phyloP scores from a whole-genome alignment of 2,888 invertebrate species.

The Diachrysia chrysitis region DNA sequence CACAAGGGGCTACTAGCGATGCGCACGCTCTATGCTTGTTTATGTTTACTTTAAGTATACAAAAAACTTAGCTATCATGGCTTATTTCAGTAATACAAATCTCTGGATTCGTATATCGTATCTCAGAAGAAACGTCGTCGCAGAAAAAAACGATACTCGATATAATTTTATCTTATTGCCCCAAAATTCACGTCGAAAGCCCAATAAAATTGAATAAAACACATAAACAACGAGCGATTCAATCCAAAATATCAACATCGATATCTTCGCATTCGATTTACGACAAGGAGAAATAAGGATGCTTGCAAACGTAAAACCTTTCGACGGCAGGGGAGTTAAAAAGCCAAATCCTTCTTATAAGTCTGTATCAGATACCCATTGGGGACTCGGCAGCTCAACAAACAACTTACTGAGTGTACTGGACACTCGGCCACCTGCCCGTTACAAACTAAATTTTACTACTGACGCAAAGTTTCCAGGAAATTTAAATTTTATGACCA shows the following conservation, averaged over 20 bases:
- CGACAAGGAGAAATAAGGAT: slow-evolving; percentile 30
- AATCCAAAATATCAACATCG: slow-evolving; percentile 40
- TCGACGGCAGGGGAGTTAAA: slow-evolving; percentile 48
- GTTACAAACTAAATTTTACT: slow-evolving; percentile 38
- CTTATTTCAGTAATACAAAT: too few relatives aligned
- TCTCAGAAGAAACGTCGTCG: not conserved
- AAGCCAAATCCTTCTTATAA: slow-evolving; percentile 52
- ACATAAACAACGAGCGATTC: slow-evolving; percentile 30
- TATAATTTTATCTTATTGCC: slow-evolving; percentile 17
- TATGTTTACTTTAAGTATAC: too few relatives aligned
- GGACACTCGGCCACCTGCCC: slow-evolving; percentile 44
- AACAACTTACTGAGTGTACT: slow-evolving; percentile 47
- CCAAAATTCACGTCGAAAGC: slow-evolving; percentile 22
- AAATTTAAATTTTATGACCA: slow-evolving; percentile 59
- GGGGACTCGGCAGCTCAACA: slow-evolving; percentile 41
- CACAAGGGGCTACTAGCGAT: too few relatives aligned
- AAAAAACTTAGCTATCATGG: too few relatives aligned
- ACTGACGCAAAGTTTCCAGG: slow-evolving; percentile 41
- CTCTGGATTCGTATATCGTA: not conserved
- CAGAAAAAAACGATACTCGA: not conserved
- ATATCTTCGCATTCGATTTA: slow-evolving; percentile 33
- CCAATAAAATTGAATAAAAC: slow-evolving; percentile 42
- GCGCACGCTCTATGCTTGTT: too few relatives aligned
- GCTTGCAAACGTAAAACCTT: slow-evolving; percentile 38
- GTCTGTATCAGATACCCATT: slow-evolving; percentile 47